These are phyloP conservation scores for Phocides pigmalion DNA, from an alignment of 1,140 invertebrate species.

Conservation along the genomic window DNA sequence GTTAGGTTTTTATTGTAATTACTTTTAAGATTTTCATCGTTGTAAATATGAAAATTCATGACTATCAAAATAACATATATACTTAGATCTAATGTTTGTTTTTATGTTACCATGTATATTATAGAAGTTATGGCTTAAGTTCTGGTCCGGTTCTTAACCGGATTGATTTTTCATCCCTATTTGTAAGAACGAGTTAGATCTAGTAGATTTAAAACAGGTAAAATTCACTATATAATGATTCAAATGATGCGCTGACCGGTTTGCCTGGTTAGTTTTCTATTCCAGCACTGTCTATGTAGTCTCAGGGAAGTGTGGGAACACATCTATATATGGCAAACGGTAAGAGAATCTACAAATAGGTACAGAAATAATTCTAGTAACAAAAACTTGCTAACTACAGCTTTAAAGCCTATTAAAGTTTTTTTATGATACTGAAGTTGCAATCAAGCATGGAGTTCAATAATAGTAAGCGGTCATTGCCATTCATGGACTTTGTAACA, in stretches of 20 bases:
- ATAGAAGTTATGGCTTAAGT: too few relatives aligned
- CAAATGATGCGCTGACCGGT: neutral
- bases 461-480: too few relatives aligned
- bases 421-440: too few relatives aligned
- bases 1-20: too few relatives aligned
- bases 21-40: too few relatives aligned
- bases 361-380: neutral
- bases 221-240: neutral
- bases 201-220: neutral
- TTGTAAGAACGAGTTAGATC: neutral
- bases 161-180: neutral
- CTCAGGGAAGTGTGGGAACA: neutral
- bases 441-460: too few relatives aligned
- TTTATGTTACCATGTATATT: too few relatives aligned
- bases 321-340: neutral
- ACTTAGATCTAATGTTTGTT: too few relatives aligned
- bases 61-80: too few relatives aligned
- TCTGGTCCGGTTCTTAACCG: neutral
- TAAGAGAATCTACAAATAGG: neutral
- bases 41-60: too few relatives aligned
- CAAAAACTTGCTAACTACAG: neutral
- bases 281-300: neutral
- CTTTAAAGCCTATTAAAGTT: too few relatives aligned
- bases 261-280: neutral
- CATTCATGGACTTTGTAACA: too few relatives aligned